phyloP scores from a whole-genome alignment of 2,797 vertebrate species.

The Cynopterus sphinx region DNA sequence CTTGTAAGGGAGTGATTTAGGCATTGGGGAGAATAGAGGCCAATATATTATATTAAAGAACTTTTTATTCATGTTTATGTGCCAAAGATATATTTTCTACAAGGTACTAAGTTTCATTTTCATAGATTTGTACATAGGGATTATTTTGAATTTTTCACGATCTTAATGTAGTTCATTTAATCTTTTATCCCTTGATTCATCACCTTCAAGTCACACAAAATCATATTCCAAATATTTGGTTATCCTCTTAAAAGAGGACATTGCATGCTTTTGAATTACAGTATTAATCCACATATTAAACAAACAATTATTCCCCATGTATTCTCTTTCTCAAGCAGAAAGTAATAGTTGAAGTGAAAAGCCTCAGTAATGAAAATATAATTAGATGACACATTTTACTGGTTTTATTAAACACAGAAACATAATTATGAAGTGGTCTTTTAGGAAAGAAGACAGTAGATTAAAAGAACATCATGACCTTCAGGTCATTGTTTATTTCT shows the following conservation, averaged over 20 bases:
- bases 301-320: neutral
- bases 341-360: slow-evolving; percentile 14
- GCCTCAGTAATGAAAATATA: neutral
- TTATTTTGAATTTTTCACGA: neutral
- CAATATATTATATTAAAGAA: neutral
- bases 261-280: neutral
- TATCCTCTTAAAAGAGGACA: neutral
- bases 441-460: slow-evolving; percentile 1
- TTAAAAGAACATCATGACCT: neutral
- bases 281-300: neutral
- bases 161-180: neutral
- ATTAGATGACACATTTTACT: neutral
- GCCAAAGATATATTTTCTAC: neutral
- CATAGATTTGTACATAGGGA: neutral
- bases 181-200: neutral
- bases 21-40: neutral
- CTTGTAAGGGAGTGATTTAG: neutral
- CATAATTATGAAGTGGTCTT: neutral
- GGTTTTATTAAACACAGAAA: neutral
- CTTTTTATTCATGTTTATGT: neutral
- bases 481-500: neutral
- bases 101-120: slow-evolving; percentile 26
- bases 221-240: neutral
- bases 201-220: neutral
- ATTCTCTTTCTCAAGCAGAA: neutral